These are phyloP conservation scores for Rallus limicola DNA, from an alignment of 2,113 vertebrate species.

Conservation along the genomic window DNA sequence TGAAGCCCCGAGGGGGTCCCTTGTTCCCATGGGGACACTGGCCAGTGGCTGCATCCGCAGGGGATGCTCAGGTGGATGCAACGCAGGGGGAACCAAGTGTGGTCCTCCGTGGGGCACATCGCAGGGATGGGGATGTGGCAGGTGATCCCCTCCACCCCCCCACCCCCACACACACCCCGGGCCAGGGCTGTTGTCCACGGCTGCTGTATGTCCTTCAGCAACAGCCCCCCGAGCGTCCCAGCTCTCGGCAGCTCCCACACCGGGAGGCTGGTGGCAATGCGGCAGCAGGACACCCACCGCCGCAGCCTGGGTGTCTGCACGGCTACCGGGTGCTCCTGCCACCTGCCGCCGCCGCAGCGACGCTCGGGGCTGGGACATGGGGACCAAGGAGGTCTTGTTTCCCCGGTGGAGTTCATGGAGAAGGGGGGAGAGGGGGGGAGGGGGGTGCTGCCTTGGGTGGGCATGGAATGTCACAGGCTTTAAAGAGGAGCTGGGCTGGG, in stretches of 20 bases:
- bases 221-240: not conserved
- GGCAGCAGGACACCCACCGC: not conserved
- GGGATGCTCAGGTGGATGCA: not conserved
- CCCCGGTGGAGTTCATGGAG: too few relatives aligned
- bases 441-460: not conserved
- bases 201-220: not conserved
- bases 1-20: not conserved
- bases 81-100: not conserved
- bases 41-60: not conserved
- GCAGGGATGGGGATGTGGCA: fast-evolving
- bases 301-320: not conserved
- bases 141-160: not conserved
- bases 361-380: fast-evolving
- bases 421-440: too few relatives aligned
- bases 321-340: not conserved
- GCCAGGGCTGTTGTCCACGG: not conserved
- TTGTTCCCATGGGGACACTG: fast-evolving
- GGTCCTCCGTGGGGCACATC: fast-evolving
- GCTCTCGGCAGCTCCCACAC: not conserved
- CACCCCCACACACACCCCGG: not conserved
- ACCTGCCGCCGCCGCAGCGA: too few relatives aligned
- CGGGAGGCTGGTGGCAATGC: not conserved
- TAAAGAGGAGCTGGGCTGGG: not conserved
- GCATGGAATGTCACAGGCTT: not conserved
- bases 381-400: not conserved